Percentiles rank a stretch among this genome's conserved stretches.
phyloP scores from a whole-genome alignment of 92 coral and sea anemone species.

The Zoanthus gigantus region DNA sequence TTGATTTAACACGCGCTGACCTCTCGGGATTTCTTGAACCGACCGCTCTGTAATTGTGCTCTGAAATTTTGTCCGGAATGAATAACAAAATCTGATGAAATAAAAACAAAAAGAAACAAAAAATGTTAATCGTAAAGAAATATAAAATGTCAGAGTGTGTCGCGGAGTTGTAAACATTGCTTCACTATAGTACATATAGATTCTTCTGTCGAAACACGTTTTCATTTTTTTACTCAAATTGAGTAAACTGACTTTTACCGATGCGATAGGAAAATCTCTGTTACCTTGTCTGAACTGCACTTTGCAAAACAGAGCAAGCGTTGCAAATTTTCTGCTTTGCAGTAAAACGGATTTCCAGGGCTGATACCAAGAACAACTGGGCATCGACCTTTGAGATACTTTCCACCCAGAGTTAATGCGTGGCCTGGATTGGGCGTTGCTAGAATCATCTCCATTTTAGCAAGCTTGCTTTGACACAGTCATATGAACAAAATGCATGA shows the following conservation, averaged over 20 bases:
- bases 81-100: conserved; percentile 68
- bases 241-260: too few relatives aligned
- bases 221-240: too few relatives aligned
- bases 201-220: too few relatives aligned
- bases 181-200: too few relatives aligned
- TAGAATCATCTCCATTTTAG: neutral
- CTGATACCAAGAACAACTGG: conserved; percentile 78
- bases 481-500: neutral
- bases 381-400: conserved; percentile 54
- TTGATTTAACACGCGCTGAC: conserved; percentile 74
- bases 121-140: too few relatives aligned
- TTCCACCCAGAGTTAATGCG: conserved; percentile 64
- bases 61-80: conserved; percentile 79
- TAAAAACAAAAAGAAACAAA: neutral
- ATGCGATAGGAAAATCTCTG: neutral
- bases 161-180: too few relatives aligned
- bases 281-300: conserved; percentile 72
- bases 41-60: conserved; percentile 82
- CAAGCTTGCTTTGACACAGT: too few relatives aligned
- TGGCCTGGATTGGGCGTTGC: conserved; percentile 11
- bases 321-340: conserved; percentile 64
- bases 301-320: conserved; percentile 63
- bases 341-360: conserved; percentile 85
- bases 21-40: conserved; percentile 84
- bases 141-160: too few relatives aligned